Evolutionary conservation across 1,140 invertebrate genomes (phyloP).

Genomic region (Pogonomyrmex barbatus): DNA sequence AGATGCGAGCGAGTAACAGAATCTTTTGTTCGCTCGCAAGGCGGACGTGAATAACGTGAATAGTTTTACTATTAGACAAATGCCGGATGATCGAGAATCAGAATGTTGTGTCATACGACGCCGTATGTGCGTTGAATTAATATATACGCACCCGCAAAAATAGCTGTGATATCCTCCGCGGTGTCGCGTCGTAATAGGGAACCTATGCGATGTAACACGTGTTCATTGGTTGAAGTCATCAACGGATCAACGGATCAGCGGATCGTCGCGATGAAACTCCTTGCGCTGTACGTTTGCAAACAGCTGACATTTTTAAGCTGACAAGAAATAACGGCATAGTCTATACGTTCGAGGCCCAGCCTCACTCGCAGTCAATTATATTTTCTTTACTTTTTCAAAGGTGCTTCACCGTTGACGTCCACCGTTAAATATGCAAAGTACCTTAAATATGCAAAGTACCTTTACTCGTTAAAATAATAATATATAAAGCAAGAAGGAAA

Average conservation of each 20-base stretch:
- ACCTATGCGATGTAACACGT: slow-evolving; percentile 23
- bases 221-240: slow-evolving; percentile 32
- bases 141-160: neutral
- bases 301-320: slow-evolving; percentile 65
- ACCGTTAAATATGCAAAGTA: neutral
- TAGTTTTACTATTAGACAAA: slow-evolving; percentile 2
- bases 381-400: neutral
- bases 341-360: neutral
- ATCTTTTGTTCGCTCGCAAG: neutral
- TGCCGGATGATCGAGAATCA: slow-evolving; percentile 15
- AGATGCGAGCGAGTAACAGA: neutral
- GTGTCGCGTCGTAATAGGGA: neutral
- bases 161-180: slow-evolving; percentile 28
- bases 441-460: neutral
- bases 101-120: slow-evolving; percentile 18
- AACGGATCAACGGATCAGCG: slow-evolving; percentile 12
- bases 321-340: slow-evolving; percentile 60
- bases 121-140: slow-evolving; percentile 11
- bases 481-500: neutral
- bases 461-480: neutral
- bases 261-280: neutral
- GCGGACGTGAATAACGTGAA: neutral
- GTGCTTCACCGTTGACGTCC: neutral
- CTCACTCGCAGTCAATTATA: neutral
- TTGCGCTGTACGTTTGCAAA: slow-evolving; percentile 16